Percentiles rank a stretch among this genome's conserved stretches.
Conservation (phyloP, 2,113 vertebrate genomes). For the Urocitellus parryii region DNA sequence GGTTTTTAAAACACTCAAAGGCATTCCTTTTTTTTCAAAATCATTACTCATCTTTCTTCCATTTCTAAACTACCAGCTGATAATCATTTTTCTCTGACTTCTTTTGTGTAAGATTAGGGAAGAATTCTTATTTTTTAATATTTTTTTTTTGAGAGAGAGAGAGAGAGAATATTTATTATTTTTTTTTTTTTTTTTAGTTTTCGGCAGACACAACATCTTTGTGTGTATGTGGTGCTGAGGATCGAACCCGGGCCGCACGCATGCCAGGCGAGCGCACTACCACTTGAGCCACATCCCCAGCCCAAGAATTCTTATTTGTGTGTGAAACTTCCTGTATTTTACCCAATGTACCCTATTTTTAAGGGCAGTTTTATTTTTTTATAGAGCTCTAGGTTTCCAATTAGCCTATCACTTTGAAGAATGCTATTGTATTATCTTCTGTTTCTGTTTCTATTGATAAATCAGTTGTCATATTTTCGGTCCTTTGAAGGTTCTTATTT, state of each 20-base stretch:
- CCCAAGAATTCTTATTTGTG: not conserved
- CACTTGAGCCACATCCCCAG: no score
- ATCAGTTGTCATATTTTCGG: not conserved
- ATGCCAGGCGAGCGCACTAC: no score
- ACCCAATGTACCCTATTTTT: not conserved
- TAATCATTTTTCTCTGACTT: not conserved
- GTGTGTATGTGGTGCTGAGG: no score
- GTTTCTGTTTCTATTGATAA: not conserved
- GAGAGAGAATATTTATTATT: no score
- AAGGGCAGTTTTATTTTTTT: not conserved
- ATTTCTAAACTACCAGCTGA: not conserved
- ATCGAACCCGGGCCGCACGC: no score
- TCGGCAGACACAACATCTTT: no score
- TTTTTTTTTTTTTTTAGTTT: no score
- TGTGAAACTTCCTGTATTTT: not conserved
- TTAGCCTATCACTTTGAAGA: not conserved
- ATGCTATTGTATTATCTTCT: not conserved
- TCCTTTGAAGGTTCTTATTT: not conserved
- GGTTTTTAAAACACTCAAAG: not conserved
- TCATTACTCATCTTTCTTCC: not conserved
- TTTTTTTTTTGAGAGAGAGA: no score
- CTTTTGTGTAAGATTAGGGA: not conserved
- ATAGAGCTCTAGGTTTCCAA: not conserved
- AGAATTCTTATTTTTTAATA: not conserved
- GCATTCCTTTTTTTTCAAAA: not conserved